Base-by-base conservation (phyloP, 2,797 vertebrate genomes). In the Acrossocheilus wenchowensis region DNA sequence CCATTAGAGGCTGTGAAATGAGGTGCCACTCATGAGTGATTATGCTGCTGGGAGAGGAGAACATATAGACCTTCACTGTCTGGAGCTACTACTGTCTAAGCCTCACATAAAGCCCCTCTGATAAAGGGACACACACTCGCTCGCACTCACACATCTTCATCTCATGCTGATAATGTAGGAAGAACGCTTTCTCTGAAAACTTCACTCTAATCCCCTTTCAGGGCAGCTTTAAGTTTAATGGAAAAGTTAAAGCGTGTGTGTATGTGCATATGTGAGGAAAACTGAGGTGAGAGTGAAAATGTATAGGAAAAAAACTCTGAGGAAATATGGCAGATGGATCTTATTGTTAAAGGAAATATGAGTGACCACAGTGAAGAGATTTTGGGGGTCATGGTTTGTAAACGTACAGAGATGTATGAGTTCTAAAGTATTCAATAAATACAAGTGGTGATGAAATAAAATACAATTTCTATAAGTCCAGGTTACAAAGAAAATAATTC, bases 1-100 rank as follows among this genome's bases (percentile, higher is more conserved):
- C 95, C 95, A 96, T 96, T 96, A 96, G 95, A 93, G 94, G 94
- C 95, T 95, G 95, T 95, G 94, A 96, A 95, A 96, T 96, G 95
- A 96, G 95, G 94, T 96, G 96, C 95, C 95, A 96, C 95, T 96
- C 95, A 95, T 94, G 93, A 95, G 93, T 95, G 94, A 95, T 95
- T 95, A 95, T 93, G 93, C 94, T 89, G 92, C 90, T 92, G 92
- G 93, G 90, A 92, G 90, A 88, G 87, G 92, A 92, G 91, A 92
- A 93, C 94, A 94, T 93, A 93, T 88, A 93, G 89, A 92, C 90
- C 89, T 86, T 87, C 86, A 93, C 90, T 89, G 84, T 85, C 90
- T 54, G 69, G 75, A 62, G 39, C 84, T 74, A 73, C 80, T 72
- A 69, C 83, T 60, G 87, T 48, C 74, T 78, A 54, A 82, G 86